Conservation (phyloP, 2,113 vertebrate genomes). For the Poicephalus meyeri region DNA sequence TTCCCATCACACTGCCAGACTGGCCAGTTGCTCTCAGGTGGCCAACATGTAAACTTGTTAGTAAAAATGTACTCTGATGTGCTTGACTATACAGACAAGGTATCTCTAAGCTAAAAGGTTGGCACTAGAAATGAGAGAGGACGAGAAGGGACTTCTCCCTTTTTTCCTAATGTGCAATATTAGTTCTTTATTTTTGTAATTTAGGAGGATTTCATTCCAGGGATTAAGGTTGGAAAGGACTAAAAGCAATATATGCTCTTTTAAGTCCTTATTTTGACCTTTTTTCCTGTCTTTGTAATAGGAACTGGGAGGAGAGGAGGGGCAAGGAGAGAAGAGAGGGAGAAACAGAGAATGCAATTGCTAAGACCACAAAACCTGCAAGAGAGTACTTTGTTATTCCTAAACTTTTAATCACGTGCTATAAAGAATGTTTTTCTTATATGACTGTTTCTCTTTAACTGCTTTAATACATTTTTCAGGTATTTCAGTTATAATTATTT, state of each 20-base stretch:
- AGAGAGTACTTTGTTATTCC: neutral
- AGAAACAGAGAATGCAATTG: neutral
- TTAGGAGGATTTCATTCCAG: neutral
- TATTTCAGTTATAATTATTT: neutral
- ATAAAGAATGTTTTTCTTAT: neutral
- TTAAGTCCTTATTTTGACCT: neutral
- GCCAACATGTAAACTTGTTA: neutral
- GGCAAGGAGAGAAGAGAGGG: neutral
- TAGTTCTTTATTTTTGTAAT: neutral
- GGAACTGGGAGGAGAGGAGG: fast-evolving
- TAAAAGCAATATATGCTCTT: neutral
- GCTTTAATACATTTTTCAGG: neutral
- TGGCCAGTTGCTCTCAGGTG: neutral
- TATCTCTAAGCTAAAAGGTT: neutral
- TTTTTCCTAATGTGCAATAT: neutral
- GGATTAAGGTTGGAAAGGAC: neutral
- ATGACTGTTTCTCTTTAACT: neutral
- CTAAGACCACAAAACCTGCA: neutral
- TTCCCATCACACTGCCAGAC: neutral
- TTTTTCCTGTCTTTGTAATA: neutral
- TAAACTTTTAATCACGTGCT: neutral
- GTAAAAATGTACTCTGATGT: neutral
- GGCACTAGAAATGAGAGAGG: neutral
- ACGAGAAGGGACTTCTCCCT: neutral
- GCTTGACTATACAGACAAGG: neutral